phyloP scores from a whole-genome alignment of 2,113 vertebrate species.

The Phalacrocorax pelagicus region DNA sequence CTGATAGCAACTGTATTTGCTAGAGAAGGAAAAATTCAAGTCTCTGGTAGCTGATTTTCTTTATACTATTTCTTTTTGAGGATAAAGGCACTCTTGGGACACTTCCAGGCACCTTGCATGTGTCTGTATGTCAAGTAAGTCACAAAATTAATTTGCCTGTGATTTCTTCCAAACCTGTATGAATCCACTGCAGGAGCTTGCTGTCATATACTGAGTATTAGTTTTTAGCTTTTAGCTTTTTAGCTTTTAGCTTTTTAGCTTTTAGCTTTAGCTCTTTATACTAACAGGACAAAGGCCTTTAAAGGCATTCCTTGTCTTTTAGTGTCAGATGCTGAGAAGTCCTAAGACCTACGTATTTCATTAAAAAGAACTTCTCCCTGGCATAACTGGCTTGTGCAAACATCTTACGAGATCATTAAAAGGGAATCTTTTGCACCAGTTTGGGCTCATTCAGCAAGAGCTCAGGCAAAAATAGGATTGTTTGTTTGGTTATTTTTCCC shows the following conservation, averaged over 20 bases:
- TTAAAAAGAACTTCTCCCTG: background rate
- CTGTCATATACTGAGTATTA: background rate
- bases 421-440: background rate
- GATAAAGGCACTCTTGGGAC: background rate
- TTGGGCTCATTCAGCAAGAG: background rate
- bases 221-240: background rate
- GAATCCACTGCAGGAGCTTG: background rate
- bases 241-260: too few relatives aligned
- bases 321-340: conserved; percentile 1
- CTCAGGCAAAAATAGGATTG: background rate
- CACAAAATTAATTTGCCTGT: background rate
- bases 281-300: background rate
- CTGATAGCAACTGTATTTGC: background rate
- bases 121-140: background rate
- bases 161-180: background rate
- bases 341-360: background rate
- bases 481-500: background rate
- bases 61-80: background rate
- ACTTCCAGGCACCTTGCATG: background rate
- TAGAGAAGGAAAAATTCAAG: background rate
- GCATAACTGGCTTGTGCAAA: background rate
- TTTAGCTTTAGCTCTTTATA: background rate
- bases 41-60: background rate
- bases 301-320: background rate
- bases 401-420: background rate